Conservation (phyloP, 2,797 vertebrate species). For the Mormyrops boulengeri region DNA sequence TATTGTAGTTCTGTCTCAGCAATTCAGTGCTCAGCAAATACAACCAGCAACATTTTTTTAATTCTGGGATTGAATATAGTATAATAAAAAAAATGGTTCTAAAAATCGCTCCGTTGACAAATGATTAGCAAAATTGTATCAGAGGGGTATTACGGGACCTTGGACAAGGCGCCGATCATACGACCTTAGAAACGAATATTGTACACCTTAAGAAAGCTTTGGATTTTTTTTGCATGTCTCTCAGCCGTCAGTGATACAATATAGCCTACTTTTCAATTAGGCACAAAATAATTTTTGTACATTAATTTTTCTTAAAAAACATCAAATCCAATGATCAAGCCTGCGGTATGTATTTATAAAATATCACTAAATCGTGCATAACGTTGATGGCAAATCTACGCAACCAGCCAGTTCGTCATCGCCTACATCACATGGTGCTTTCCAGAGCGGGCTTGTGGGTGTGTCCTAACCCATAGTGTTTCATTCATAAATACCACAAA, state of each 20-base stretch:
- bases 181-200: not conserved
- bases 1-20: not conserved
- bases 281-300: not conserved
- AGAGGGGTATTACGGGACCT: not conserved
- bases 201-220: not conserved
- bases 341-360: not conserved
- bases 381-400: not conserved
- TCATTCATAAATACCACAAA: constrained; percentile 67
- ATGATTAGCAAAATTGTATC: not conserved
- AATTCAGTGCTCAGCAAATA: not conserved
- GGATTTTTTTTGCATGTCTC: not conserved
- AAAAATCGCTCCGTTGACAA: not conserved
- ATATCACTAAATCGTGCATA: not conserved
- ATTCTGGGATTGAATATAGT: not conserved
- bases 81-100: not conserved
- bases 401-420: constrained; percentile 3
- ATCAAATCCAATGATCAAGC: not conserved
- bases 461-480: constrained; percentile 39
- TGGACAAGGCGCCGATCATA: not conserved
- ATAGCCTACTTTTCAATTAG: not conserved
- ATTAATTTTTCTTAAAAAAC: not conserved
- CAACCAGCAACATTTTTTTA: not conserved
- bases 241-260: not conserved
- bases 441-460: constrained; percentile 41
- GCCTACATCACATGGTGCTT: constrained; percentile 35